Base-by-base conservation (phyloP, 2,113 vertebrate species). In the Lagopus muta region DNA sequence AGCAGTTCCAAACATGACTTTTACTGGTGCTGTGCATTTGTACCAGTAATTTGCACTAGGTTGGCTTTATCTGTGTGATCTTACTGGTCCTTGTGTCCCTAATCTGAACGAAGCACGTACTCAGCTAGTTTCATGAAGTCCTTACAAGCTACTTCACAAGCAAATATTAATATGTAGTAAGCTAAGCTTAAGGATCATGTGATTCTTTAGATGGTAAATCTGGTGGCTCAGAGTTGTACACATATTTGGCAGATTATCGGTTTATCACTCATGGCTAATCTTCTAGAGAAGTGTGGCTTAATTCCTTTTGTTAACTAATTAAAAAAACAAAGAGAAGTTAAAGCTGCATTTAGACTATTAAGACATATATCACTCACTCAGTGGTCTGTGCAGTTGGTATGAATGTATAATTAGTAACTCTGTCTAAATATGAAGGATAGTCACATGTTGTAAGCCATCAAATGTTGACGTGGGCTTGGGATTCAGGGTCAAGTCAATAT, bases 281-380 rank as follows among this genome's bases (percentile, higher is more conserved):
- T 96, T 89, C 34, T 72, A 64, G 58, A 92, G 81, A 92, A 71
- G 83, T 75, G 70, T 55, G 92, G 79, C 84, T 86, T 94, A 92
- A 84, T 78, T 97, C 91, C 87, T 92, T 95, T 95, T 94, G 91
- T 95, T 92, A 92, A 82, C 86, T 90, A 94, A 95, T 95, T 92
- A 66, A 77, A 83, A 86, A 43, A 77, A 71, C 38, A 55, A 61
- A 87, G 45, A 89, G 69, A 89, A 52, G 64, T 76, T 83, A 88
- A 80, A 91, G 73, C 86, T 85, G 48, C 85, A 86, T 90, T 94
- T 94, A 95, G 86, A 61, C 65, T 91, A 70, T 92, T 95, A 88
- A 92, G 82, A 77, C 55, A 50, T 32, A 21, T 69, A 74, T 95
- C 94, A 64, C 80, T 88, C 77, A 34, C 64, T 93, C 89, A 88